Conservation (phyloP, 2,797 vertebrate species). For the Clamator glandarius region DNA sequence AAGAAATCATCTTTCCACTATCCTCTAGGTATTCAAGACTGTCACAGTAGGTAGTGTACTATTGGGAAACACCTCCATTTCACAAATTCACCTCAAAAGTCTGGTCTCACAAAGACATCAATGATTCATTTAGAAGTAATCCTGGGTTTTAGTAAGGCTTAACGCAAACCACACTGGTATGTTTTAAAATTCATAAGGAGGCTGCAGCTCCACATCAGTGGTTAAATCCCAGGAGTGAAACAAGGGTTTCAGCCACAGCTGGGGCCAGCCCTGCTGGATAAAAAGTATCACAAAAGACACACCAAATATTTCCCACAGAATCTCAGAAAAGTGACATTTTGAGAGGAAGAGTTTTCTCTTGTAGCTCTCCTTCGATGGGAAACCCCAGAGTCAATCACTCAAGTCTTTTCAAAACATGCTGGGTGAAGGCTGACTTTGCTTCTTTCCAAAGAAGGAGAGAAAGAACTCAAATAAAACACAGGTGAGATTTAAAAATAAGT, state of each 20-base stretch:
- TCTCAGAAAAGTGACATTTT: background rate
- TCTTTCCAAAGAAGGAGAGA: background rate
- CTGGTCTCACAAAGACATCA: background rate
- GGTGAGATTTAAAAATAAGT: background rate
- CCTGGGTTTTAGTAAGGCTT: background rate
- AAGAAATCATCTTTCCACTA: background rate
- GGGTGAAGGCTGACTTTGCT: background rate
- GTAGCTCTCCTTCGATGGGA: background rate
- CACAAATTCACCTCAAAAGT: background rate
- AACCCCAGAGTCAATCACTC: background rate
- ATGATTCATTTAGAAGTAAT: background rate
- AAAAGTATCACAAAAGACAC: background rate
- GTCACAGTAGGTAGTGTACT: background rate
- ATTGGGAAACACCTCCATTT: accelerated
- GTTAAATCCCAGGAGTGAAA: background rate
- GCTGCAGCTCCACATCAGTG: background rate
- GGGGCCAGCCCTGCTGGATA: background rate
- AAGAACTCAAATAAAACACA: background rate
- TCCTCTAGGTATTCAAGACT: background rate
- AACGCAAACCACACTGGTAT: background rate
- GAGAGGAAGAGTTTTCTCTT: background rate
- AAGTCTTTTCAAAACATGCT: background rate
- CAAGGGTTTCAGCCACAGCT: conserved; percentile 7
- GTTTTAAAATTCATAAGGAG: background rate
- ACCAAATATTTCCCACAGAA: background rate